These are phyloP conservation scores for Miichthys miiuy DNA, from an alignment of 2,797 vertebrate genomes.

Conservation along the genomic window DNA sequence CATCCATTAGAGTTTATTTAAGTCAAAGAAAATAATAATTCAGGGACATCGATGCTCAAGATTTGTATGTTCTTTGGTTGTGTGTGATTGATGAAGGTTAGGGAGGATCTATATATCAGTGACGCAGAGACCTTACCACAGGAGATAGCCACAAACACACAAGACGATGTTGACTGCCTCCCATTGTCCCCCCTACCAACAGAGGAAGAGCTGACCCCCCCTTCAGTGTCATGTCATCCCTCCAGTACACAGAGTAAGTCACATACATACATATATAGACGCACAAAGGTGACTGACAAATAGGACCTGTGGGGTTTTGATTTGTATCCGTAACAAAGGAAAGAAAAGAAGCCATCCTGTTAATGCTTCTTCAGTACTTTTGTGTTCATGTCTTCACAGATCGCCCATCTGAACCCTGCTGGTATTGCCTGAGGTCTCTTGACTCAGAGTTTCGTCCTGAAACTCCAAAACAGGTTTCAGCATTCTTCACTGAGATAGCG, in stretches of 20 bases:
- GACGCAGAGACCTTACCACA: slow-evolving; percentile 43
- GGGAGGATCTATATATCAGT: slow-evolving; percentile 42
- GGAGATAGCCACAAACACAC: slow-evolving; percentile 48
- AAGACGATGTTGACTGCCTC: slow-evolving; percentile 45
- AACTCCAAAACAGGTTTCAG: slow-evolving; percentile 76
- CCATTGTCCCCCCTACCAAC: slow-evolving; percentile 48
- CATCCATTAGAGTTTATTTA: neutral
- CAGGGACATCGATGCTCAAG: neutral
- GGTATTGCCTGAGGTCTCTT: slow-evolving; percentile 83
- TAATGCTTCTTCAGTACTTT: neutral
- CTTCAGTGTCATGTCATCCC: slow-evolving; percentile 52
- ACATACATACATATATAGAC: neutral
- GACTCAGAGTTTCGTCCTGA: slow-evolving; percentile 75
- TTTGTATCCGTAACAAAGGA: neutral
- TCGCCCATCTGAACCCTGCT: slow-evolving; percentile 75
- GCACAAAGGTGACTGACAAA: slow-evolving; percentile 3
- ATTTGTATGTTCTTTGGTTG: slow-evolving; percentile 14
- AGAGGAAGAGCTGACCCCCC: slow-evolving; percentile 48
- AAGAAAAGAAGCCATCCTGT: neutral
- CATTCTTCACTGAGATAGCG: slow-evolving; percentile 9
- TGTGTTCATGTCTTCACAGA: slow-evolving; percentile 64
- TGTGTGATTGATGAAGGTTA: slow-evolving; percentile 46
- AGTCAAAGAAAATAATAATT: neutral
- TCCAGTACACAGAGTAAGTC: slow-evolving; percentile 57
- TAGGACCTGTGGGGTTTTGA: neutral